A percentile compares a stretch with the other conserved stretches of the same genome.
phyloP scores from a whole-genome alignment of 2,797 vertebrate genomes.

The Clarias pachynema region DNA sequence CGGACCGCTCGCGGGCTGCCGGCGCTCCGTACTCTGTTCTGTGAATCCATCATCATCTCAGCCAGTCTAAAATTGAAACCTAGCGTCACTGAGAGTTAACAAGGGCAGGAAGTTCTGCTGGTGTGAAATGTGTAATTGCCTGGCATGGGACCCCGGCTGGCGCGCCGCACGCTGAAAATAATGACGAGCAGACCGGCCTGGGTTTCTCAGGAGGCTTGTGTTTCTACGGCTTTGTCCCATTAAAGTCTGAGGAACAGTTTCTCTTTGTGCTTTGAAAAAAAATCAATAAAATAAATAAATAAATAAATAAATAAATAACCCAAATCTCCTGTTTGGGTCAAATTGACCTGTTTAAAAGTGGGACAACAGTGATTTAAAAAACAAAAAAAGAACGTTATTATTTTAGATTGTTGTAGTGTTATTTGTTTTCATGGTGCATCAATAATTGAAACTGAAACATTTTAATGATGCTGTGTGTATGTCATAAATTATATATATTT shows the following conservation, averaged over 20 bases:
- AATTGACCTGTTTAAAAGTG: neutral
- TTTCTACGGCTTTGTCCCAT: slow-evolving; percentile 24
- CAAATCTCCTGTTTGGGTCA: neutral
- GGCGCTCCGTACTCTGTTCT: neutral
- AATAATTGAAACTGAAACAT: too few species aligned
- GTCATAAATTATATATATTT: too few species aligned
- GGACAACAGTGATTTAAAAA: neutral
- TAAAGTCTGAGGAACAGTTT: slow-evolving; percentile 8
- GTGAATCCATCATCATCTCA: slow-evolving; percentile 10
- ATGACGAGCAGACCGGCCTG: slow-evolving; percentile 30
- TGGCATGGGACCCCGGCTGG: slow-evolving; percentile 37
- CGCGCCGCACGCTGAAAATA: slow-evolving; percentile 6
- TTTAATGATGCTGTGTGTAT: too few species aligned
- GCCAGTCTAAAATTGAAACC: slow-evolving; percentile 28
- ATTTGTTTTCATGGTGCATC: neutral
- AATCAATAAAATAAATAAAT: too few species aligned
- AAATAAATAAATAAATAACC: slow-evolving; percentile 4
- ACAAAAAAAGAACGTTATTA: too few species aligned
- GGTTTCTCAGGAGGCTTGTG: slow-evolving; percentile 34
- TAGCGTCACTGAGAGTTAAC: slow-evolving; percentile 3
- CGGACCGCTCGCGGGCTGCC: neutral
- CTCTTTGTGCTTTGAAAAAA: slow-evolving; percentile 1
- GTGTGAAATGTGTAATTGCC: slow-evolving; percentile 47
- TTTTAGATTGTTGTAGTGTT: neutral
- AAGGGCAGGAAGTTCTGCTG: slow-evolving; percentile 32